A percentile compares a stretch with the other conserved stretches of the same genome.
These are phyloP conservation scores for Drosophila bunnanda DNA, from an alignment of 2,888 invertebrate genomes.

Conservation along the genomic window DNA sequence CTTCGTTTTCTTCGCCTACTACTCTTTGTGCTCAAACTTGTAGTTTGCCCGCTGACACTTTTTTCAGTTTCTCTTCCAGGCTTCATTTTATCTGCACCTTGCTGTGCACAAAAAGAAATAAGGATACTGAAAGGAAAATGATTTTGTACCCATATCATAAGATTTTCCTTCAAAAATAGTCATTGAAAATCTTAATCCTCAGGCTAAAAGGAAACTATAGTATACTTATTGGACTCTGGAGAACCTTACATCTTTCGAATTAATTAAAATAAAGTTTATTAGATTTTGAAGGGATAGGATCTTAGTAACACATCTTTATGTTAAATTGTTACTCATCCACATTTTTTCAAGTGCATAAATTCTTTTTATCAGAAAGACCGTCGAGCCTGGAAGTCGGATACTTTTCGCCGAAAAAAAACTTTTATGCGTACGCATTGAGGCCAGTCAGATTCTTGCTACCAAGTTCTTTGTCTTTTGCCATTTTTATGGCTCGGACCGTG, in stretches of 20 bases:
- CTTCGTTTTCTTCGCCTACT: slow-evolving; percentile 36
- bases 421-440: slow-evolving; percentile 36
- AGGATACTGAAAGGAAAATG: too few relatives aligned
- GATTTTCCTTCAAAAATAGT: neutral
- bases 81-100: slow-evolving; percentile 64
- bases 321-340: rapidly evolving
- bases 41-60: slow-evolving; percentile 72
- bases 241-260: neutral
- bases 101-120: neutral
- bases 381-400: slow-evolving; percentile 53
- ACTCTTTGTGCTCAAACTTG: slow-evolving; percentile 42
- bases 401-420: slow-evolving; percentile 30
- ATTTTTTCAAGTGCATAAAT: neutral
- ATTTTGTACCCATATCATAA: rapidly evolving
- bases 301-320: neutral
- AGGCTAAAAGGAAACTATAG: neutral
- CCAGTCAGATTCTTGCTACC: slow-evolving; percentile 53
- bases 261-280: neutral
- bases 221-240: neutral
- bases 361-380: slow-evolving; percentile 68
- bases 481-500: slow-evolving; percentile 65
- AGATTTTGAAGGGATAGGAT: neutral
- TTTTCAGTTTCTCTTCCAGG: slow-evolving; percentile 58
- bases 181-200: too few relatives aligned
- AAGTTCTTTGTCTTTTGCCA: slow-evolving; percentile 36